phyloP scores from a whole-genome alignment of 1,140 invertebrate genomes.

The Zeugodacus cucurbitae region DNA sequence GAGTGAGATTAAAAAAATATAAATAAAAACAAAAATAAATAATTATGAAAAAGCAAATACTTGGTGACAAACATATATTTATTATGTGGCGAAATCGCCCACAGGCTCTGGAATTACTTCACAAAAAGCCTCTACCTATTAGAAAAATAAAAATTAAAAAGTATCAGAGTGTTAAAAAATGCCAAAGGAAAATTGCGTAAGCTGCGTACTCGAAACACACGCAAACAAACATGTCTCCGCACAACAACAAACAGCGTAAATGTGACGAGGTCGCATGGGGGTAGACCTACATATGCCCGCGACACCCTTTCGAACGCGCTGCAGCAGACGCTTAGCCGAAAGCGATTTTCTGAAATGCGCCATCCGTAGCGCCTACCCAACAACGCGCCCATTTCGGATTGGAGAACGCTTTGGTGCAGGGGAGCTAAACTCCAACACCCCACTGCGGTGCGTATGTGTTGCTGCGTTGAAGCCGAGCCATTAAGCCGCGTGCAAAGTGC shows the following conservation, averaged over 20 bases:
- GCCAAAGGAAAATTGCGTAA: slow-evolving; percentile 36
- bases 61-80: not conserved
- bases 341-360: slow-evolving; percentile 7
- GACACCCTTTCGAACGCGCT: slow-evolving; percentile 5
- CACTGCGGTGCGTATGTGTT: not conserved
- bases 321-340: slow-evolving; percentile 11
- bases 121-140: not conserved
- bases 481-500: slow-evolving; percentile 39
- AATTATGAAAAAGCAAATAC: not conserved
- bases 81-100: not conserved
- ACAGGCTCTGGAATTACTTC: not conserved
- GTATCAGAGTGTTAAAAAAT: not conserved
- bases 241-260: not conserved
- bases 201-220: not conserved
- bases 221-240: not conserved
- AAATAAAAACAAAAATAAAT: not conserved
- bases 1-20: not conserved
- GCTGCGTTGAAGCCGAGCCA: not conserved
- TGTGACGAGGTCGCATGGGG: slow-evolving; percentile 6
- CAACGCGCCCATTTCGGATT: not conserved
- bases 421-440: not conserved
- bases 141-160: slow-evolving; percentile 26
- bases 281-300: slow-evolving; percentile 5
- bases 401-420: not conserved
- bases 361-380: slow-evolving; percentile 1